phyloP scores from a whole-genome alignment of 2,888 invertebrate species.

The Drosophila mercatorum region DNA sequence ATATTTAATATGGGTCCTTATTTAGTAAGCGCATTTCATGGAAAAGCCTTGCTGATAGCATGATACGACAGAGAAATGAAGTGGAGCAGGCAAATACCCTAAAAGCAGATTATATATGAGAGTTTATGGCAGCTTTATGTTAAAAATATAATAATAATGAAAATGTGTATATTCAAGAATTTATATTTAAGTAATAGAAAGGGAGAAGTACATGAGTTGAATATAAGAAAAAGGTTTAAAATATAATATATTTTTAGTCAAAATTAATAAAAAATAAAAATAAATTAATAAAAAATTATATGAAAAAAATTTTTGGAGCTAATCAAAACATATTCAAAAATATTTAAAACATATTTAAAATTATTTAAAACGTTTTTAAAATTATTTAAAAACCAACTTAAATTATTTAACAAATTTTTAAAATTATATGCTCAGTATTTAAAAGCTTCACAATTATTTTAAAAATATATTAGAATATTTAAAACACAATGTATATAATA shows the following conservation, averaged over 20 bases:
- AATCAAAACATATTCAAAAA: neutral
- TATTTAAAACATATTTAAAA: neutral
- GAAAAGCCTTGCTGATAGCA: slow-evolving; percentile 38
- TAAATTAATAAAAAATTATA: no score
- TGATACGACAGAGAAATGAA: slow-evolving; percentile 4
- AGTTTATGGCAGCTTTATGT: neutral
- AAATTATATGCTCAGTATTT: neutral
- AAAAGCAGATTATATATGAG: neutral
- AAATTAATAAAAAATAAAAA: no score
- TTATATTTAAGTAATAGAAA: neutral
- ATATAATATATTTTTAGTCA: no score
- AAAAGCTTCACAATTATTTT: neutral
- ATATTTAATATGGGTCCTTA: slow-evolving; percentile 69
- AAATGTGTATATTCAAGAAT: no score
- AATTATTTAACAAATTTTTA: neutral
- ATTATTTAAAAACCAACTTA: neutral
- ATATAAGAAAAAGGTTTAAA: no score
- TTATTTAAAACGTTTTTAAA: neutral
- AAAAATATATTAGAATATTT: no score
- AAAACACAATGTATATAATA: no score
- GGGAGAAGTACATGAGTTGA: no score
- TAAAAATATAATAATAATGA: neutral
- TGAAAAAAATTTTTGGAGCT: neutral
- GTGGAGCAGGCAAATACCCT: neutral
- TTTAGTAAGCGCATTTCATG: slow-evolving; percentile 58